Base-by-base conservation (phyloP, 2,888 invertebrate genomes). In the Rhamphomyia laevipes region DNA sequence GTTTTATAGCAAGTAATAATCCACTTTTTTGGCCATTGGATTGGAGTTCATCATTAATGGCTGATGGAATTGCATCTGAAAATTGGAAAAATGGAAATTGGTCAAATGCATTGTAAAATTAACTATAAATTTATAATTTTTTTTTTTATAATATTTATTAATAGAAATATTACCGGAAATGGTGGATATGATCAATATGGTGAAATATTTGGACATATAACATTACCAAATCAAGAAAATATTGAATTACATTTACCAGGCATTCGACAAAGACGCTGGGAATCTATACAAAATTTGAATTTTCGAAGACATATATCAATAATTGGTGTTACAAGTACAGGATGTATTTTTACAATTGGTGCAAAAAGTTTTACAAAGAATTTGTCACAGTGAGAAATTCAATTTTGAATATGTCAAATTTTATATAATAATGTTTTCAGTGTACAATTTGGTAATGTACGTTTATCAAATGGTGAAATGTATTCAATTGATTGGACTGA, bases 181-280 rank as follows among this genome's bases (percentile, higher is more conserved):
- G 66, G 67, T 4, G 77, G 80, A 45, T 80, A 77, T 65, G 70
- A 77, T 53, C 83, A 83, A 60, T 83, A 76, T 68, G 84, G 84
- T 5, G 69, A 73, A 1, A 59, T 80, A 16, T 72, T 76, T 53
- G 84, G 84, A 0, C 73, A 74, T 16, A 65, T 74, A 1, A 74
- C 70, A 50, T 30, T 45, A n/a, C 47, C 48, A 10, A 18, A 43
- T 21, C 43, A 41, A 13, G 46, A 52, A n/a, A 15, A 3, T 9
- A 43, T 44, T 27, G 62, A 63, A 31, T 54, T 56, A 18, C 74
- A 76, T 52, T 62, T 77, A 10, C 72, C 78, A 5, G 77, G 78
- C 2, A 57, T 74, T 1, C 70, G 73, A 40, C 74, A 75, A 53
- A 62, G 75, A 42, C 61, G 67, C 27, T 76, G 73, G 72, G 69